These are phyloP conservation scores for Anthophora plumipes DNA, from an alignment of 2,888 invertebrate genomes.

Conservation along the genomic window DNA sequence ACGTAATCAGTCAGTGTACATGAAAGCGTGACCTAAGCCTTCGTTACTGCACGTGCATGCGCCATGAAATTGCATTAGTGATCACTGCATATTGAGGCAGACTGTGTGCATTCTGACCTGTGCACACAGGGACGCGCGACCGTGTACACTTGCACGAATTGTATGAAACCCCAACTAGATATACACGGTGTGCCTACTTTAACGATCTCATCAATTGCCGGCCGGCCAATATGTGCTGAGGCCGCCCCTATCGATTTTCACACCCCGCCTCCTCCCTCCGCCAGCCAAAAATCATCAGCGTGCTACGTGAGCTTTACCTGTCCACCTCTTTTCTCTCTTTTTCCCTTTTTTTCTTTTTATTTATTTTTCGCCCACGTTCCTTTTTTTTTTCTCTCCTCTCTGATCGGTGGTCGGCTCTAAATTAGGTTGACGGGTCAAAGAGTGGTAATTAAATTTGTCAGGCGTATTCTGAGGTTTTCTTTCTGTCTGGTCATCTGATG, in stretches of 20 bases:
- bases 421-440: neutral
- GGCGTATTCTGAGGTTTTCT: no score
- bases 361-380: no score
- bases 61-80: conserved; percentile 73
- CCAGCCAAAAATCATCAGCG: conserved; percentile 42
- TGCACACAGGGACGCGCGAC: conserved; percentile 47
- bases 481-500: no score
- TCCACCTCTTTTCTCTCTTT: neutral
- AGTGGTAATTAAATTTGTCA: neutral
- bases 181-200: conserved; percentile 63
- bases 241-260: conserved; percentile 42
- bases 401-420: neutral
- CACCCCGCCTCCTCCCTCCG: no score
- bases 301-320: neutral
- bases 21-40: conserved; percentile 73
- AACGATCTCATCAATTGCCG: conserved; percentile 63
- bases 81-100: conserved; percentile 69
- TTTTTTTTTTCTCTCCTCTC: no score
- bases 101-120: conserved; percentile 64
- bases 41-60: conserved; percentile 71
- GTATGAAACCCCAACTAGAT: conserved; percentile 62
- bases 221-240: conserved; percentile 50
- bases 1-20: conserved; percentile 69
- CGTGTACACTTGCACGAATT: conserved; percentile 60
- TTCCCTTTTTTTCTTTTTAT: no score